Conservation (phyloP, 2,888 invertebrate genomes). For the Diarsia brunnea region DNA sequence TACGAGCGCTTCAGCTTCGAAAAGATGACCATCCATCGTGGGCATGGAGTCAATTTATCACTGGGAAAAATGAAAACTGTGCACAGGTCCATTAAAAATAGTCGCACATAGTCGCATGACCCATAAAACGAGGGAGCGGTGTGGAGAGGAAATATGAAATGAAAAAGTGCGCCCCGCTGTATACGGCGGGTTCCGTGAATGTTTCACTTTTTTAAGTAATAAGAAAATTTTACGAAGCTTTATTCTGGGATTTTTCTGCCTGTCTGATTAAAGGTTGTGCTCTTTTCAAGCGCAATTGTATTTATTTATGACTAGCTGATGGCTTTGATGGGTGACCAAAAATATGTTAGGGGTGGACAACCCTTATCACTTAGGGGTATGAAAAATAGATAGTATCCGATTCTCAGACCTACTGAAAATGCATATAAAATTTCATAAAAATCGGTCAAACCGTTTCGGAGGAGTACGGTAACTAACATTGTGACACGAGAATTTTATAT, state of each 20-base stretch:
- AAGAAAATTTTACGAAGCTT: conserved; percentile 45
- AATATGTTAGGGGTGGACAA: too few relatives aligned
- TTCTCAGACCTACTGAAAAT: too few relatives aligned
- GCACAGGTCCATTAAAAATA: conserved; percentile 89
- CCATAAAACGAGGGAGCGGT: conserved; percentile 89
- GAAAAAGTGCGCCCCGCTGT: conserved; percentile 77
- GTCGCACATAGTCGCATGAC: conserved; percentile 90
- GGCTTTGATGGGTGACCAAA: too few relatives aligned
- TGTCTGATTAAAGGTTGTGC: conserved; percentile 21
- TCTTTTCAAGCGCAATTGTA: background rate
- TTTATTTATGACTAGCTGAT: conserved; percentile 2
- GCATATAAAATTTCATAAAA: too few relatives aligned
- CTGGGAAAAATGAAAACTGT: conserved; percentile 88
- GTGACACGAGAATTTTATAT: too few relatives aligned
- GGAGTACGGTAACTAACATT: too few relatives aligned
- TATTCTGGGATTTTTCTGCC: conserved; percentile 28
- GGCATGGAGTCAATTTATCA: conserved; percentile 89
- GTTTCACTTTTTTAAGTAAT: conserved; percentile 50
- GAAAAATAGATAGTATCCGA: too few relatives aligned
- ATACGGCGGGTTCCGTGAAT: conserved; percentile 66
- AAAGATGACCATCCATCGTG: conserved; percentile 88
- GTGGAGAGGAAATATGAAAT: conserved; percentile 88
- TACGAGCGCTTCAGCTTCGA: conserved; percentile 78
- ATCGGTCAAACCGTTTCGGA: too few relatives aligned
- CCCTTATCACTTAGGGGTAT: too few relatives aligned